Percentiles rank a stretch among this genome's conserved stretches.
Conservation (phyloP, 1,140 invertebrate genomes). For the Leptinotarsa texana region DNA sequence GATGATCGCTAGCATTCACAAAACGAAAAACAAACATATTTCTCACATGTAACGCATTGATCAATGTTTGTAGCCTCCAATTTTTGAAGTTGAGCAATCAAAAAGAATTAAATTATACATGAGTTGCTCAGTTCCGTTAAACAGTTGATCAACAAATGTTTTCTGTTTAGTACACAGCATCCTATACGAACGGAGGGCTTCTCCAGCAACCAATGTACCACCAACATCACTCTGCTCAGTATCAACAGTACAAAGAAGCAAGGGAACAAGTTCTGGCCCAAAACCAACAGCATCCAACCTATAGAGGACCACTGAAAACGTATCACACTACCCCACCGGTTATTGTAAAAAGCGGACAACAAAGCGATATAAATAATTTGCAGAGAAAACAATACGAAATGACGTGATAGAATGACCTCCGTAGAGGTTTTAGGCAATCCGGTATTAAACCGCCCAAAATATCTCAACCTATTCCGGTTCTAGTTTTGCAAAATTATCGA, state of each 20-base stretch:
- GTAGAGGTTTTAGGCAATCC: neutral
- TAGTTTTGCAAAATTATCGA: too few relatives aligned
- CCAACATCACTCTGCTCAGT: slow-evolving; percentile 41
- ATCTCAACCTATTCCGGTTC: too few relatives aligned
- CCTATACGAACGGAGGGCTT: slow-evolving; percentile 47
- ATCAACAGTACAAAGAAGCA: slow-evolving; percentile 48
- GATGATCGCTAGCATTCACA: too few relatives aligned
- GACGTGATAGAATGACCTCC: slow-evolving; percentile 41
- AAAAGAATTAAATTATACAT: too few relatives aligned
- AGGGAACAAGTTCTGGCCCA: slow-evolving; percentile 48
- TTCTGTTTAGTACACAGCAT: slow-evolving; percentile 23
- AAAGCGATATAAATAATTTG: slow-evolving; percentile 30
- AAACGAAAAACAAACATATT: too few relatives aligned
- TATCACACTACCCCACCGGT: slow-evolving; percentile 49
- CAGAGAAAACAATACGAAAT: slow-evolving; percentile 47
- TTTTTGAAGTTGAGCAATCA: too few relatives aligned
- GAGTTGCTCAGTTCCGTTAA: too few relatives aligned
- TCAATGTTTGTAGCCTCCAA: too few relatives aligned
- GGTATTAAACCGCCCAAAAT: too few relatives aligned
- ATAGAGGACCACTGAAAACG: slow-evolving; percentile 35
- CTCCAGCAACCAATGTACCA: slow-evolving; percentile 46
- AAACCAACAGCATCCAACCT: slow-evolving; percentile 41
- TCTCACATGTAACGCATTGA: too few relatives aligned
- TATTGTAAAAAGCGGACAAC: slow-evolving; percentile 35
- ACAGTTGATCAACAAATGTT: neutral